A percentile compares a stretch with the other conserved stretches of the same genome.
Conservation (phyloP, 1,140 invertebrate genomes). For the Caenorhabditis briggsae region DNA sequence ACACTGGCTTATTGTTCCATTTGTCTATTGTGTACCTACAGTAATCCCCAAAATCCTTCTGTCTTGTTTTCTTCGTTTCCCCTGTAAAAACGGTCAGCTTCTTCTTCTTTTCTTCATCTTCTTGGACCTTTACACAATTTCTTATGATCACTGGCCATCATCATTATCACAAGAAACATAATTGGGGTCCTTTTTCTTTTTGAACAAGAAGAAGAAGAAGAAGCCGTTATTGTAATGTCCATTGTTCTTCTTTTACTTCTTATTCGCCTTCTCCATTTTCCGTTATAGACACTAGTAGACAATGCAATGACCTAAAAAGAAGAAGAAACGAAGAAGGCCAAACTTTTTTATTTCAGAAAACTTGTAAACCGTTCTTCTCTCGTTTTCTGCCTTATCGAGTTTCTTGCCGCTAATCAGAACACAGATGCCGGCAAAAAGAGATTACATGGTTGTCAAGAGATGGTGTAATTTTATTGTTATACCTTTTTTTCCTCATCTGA, state of each 20-base stretch:
- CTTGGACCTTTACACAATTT: not conserved
- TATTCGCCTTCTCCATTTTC: not conserved
- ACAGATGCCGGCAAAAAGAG: not conserved
- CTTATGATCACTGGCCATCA: conserved; percentile 51
- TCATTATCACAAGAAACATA: not conserved
- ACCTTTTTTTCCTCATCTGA: not conserved
- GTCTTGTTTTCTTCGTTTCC: too few relatives aligned
- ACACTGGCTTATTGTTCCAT: too few relatives aligned
- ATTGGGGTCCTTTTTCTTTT: not conserved
- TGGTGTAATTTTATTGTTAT: conserved; percentile 33
- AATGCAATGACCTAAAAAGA: conserved; percentile 42
- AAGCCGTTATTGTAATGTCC: conserved; percentile 27
- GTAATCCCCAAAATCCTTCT: too few relatives aligned
- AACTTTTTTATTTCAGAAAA: not conserved
- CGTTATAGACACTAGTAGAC: conserved; percentile 29
- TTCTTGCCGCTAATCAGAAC: conserved; percentile 29
- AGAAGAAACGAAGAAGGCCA: not conserved
- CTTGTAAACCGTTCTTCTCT: conserved; percentile 37
- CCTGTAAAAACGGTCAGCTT: not conserved
- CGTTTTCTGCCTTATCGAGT: not conserved
- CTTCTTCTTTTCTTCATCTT: not conserved
- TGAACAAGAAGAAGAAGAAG: not conserved
- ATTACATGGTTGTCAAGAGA: conserved; percentile 23
- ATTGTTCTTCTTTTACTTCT: conserved; percentile 1
- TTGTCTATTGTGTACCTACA: too few relatives aligned